Evolutionary conservation across 2,113 vertebrate species (phyloP), one percentile per base, ranked within the genome.

Genomic region (Psittacara wagleri): DNA sequence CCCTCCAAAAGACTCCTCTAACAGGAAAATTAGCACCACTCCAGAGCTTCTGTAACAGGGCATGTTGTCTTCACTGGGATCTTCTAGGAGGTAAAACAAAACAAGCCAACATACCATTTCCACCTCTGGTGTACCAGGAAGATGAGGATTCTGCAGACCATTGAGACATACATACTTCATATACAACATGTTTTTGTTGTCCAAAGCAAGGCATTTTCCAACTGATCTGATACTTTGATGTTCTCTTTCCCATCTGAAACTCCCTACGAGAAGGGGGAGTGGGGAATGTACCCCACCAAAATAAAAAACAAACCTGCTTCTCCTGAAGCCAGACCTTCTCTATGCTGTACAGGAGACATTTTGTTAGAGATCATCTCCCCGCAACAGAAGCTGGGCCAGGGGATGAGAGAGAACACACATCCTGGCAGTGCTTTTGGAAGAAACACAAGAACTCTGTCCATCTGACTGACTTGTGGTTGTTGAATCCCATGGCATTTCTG

Each of bases 401-500:
- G 48, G 24, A 85, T 12, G 48, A 83, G 44, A 94, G 48, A 62
- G 14, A 27, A 49, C 28, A 66, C 7, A 31, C 25, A 76, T 54
- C 28, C 52, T 92, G 83, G 33, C 39, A 83, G 49, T 37, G 33
- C 37, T 62, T 28, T 49, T 91, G 70, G 77, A 95, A 92, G 83
- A 95, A 80, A 83, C 39, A 63, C 59, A 83, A 77, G 67, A 87
- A 89, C 43, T 81, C 79, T 83, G 43, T 91, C 33, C 57, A 57
- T 55, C 63, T 44, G 46, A 86, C 44, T 76, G 59, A 86, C 29
- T 43, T 90, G 62, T 37, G 39, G 70, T 18, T 88, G 68, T 31
- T 83, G 86, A 85, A 90, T 86, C 27, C 83, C 61, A 35, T 64
- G 61, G 88, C 79, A 86, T 88, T 93, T 81, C 69, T 88, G 90